Base-by-base conservation (phyloP, 2,888 invertebrate genomes). In the Steinernema carpocapsae region DNA sequence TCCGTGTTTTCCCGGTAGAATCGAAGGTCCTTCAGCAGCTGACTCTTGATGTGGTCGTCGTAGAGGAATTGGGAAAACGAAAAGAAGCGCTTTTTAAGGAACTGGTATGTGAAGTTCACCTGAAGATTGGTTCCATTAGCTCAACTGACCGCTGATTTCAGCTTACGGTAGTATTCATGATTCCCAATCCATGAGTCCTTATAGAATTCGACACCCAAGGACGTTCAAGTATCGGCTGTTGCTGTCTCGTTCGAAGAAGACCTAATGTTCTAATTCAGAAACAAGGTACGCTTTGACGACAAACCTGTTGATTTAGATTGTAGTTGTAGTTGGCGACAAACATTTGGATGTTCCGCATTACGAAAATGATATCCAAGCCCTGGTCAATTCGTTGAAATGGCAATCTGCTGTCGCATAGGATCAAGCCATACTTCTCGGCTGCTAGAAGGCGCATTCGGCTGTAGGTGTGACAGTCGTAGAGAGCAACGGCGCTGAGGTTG, bases 401-500 rank as follows among this genome's bases (percentile, higher is more conserved):
- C 71, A 99, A 90, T 88, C 94, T 93, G 87, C 96, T 94, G 87
- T 95, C 94, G n/a, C 29, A 6, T 14, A 79, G 51, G 7, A 74
- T 32, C 12, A 80, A 43, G 84, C 73, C 74, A 70, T 76, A 85
- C 77, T 85, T 79, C n/a, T 76, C 72, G 46, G 77, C 91, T 0
- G 96, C 97, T 88, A 97, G 91, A 87, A 93, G 93, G 76, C 95
- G 91, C 97, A 99, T 99, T 89, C 95, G 94, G 22, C 94, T 93
- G 88, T 99, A 99, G 0, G 95, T 95, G 88, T 93, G 93, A 95
- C 97, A 97, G 89, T 99, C 96, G 82, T 97, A 95, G 64, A 97
- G 90, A 7, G 97, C 95, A 42, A 99, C 95, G 0, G 97, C 95
- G 0, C 97, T 97, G 84, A 97, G 90, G 90, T 97, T 97, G 89